Evolutionary conservation across 2,797 vertebrate genomes (phyloP), one percentile per base, ranked within the genome.

Genomic region (Allobates femoralis): DNA sequence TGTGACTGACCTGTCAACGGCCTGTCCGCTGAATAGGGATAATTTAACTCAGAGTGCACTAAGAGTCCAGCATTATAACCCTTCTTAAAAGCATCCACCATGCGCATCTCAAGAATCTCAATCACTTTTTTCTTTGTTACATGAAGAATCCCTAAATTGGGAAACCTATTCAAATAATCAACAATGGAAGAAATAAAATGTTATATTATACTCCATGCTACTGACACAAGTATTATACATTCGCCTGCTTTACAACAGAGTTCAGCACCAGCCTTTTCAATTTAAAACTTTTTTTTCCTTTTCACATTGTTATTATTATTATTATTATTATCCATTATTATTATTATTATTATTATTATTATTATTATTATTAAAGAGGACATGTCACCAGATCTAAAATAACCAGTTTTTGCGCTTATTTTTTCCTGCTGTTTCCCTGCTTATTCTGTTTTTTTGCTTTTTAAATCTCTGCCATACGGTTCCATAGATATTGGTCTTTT

Each of bases 101-200:
- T 99, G 23, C 98, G 92, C 30, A 96, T 91, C 92, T 99, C 97
- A 92, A 99, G 94, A 23, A 96, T 97, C 92, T 97, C 97, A 62
- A 93, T 94, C 71, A 99, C 98, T 15, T 98, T 99, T 93, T 99
- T 99, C 94, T 99, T 99, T 0, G 98, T 99, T 90, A 99, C 98
- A 0, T 99, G 98, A 88, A 99, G 96, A 91, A 99, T 98, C 32
- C 98, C 98, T 83, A 99, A 92, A 92, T 99, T 99, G 0, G 98
- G 96, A 89, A 99, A 99, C 88, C 98, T 99, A 89, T 21, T 46
- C 1, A 69, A 74, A 90, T 84, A 89, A 41, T 41, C 2, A 79
- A 21, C 11, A 62, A n/a, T 41, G 1, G 7, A 67, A 41, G 10
- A 41, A 58, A 67, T 15, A 69, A n/a, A n/a, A n/a, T n/a, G n/a